Base-by-base conservation (phyloP, 2,797 vertebrate genomes). In the Peromyscus melanophrys region DNA sequence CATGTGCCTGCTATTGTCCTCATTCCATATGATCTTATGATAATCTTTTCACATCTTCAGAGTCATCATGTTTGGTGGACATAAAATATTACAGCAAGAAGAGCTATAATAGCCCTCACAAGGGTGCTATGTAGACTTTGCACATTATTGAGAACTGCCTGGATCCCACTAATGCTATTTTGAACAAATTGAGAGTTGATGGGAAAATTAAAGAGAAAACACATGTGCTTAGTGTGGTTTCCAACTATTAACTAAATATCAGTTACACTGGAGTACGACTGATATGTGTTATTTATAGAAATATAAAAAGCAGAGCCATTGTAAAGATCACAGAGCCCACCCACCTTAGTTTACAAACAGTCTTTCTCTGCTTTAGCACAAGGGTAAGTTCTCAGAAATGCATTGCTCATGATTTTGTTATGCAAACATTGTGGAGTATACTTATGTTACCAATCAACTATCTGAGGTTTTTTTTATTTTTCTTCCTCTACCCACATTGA, bases 271-370 rank as follows among this genome's bases (percentile, higher is more conserved):
- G 52, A 25, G 8, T 65, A 46, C 40, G 77, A 71, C 1, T 9
- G 1, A 80, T 37, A 55, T 7, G 25, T 61, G 40, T 78, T 69
- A 67, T 81, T 88, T 37, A 81, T 19, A 85, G 9, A 31, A 82
- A 88, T 69, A 78, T 69, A 40, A 90, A 96, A 82, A 69, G 25
- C 67, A 67, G 73, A 78, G 17, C 87, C 23, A 92, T n/a, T 7
- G 4, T n/a, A 75, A 65, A 61, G 27, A 67, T 69, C 55, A 80
- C 7, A n/a, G 63, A 82, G 23, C 37, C 34, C 37, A 86, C 31
- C 17, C 86, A 31, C 55, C 43, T 91, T 29, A 55, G 46, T 86
- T 95, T 96, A 69, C 17, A 85, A 49, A 46, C 34, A 78, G 37
- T 59, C 71, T 23, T 85, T 27, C 55, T 27, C 25, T 43, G 59